Percentiles rank a stretch among this genome's conserved stretches.
Conservation (phyloP, 2,888 invertebrate genomes). For the Metacarcinus magister region DNA sequence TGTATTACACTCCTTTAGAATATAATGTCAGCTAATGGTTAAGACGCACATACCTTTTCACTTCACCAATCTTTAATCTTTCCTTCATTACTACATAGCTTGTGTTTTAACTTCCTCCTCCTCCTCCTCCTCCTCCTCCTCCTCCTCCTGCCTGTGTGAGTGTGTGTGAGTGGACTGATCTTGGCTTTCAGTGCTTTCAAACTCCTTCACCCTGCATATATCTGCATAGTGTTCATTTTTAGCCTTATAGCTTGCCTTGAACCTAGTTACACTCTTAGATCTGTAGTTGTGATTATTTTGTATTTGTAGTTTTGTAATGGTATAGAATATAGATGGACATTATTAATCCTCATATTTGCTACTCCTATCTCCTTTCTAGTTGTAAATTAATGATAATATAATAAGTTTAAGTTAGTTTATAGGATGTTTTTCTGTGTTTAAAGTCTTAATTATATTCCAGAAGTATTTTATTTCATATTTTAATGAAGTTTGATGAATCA, state of each 20-base stretch:
- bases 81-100: neutral
- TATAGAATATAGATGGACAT: neutral
- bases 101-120: too few relatives aligned
- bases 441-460: neutral
- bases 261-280: neutral
- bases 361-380: neutral
- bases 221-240: neutral
- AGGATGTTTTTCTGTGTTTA: neutral
- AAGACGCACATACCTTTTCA: neutral
- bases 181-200: neutral
- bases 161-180: too few relatives aligned
- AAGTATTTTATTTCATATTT: neutral
- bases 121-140: too few relatives aligned
- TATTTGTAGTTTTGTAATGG: neutral
- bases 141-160: too few relatives aligned
- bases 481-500: neutral
- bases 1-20: neutral
- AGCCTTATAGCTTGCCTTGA: neutral
- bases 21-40: neutral
- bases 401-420: neutral
- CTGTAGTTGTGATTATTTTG: neutral
- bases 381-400: neutral
- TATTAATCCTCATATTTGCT: neutral
- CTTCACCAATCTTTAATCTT: neutral
- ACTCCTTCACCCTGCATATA: neutral